These are phyloP conservation scores for Mirza zaza DNA, from an alignment of 2,113 vertebrate species.

Conservation along the genomic window DNA sequence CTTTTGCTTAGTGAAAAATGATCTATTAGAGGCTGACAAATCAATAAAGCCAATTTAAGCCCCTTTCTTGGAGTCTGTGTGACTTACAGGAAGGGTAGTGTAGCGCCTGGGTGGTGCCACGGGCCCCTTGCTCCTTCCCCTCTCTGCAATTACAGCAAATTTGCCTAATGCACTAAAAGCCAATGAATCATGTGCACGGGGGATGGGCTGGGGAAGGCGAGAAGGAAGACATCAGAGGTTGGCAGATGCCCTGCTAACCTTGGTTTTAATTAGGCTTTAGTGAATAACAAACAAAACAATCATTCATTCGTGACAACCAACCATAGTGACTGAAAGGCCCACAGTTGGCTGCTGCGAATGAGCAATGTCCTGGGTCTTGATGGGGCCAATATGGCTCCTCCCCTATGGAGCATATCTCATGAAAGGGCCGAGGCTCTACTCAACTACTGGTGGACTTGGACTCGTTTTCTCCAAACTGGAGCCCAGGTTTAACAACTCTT, in stretches of 20 bases:
- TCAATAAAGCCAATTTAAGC: conserved; percentile 74
- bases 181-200: conserved; percentile 61
- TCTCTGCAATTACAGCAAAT: conserved; percentile 73
- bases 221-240: conserved; percentile 33
- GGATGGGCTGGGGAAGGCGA: conserved; percentile 38
- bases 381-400: background rate
- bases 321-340: background rate
- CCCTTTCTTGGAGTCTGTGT: conserved; percentile 68
- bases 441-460: background rate
- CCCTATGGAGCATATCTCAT: background rate
- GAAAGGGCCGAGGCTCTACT: background rate
- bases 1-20: conserved; percentile 48
- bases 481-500: background rate
- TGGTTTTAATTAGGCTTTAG: conserved; percentile 77
- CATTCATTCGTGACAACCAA: conserved; percentile 59
- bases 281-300: conserved; percentile 73
- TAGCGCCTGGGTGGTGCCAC: conserved; percentile 51
- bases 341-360: background rate
- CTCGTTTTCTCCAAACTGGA: background rate
- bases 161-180: conserved; percentile 76
- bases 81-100: conserved; percentile 66
- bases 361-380: background rate
- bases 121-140: conserved; percentile 61
- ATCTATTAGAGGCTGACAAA: conserved; percentile 67
- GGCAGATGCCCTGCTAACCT: conserved; percentile 76